These are phyloP conservation scores for Neotragus moschatus DNA, from an alignment of 2,113 vertebrate species.

Conservation along the genomic window DNA sequence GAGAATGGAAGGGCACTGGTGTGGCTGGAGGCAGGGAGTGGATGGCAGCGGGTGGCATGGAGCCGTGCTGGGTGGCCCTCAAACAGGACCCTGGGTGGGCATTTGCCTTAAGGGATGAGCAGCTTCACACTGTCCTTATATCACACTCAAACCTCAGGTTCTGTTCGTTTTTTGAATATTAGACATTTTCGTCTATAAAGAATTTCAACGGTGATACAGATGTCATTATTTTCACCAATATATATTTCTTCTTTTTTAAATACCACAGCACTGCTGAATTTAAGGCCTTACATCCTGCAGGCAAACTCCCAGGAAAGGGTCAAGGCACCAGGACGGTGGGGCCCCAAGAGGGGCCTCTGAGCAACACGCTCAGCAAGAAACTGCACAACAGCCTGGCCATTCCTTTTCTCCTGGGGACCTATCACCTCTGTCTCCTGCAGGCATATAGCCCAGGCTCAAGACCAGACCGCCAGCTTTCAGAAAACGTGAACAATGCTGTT, in stretches of 20 bases:
- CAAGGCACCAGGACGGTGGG: background rate
- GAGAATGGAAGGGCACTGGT: rapidly evolving
- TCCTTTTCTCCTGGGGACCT: background rate
- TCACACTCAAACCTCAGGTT: background rate
- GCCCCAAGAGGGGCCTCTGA: too few relatives aligned
- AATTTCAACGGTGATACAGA: background rate
- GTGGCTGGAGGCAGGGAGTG: rapidly evolving
- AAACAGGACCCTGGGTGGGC: background rate
- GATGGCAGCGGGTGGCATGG: rapidly evolving
- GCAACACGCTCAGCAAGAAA: background rate
- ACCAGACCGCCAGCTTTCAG: background rate
- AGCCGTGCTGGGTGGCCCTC: rapidly evolving
- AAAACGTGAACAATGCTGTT: rapidly evolving
- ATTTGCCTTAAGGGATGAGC: rapidly evolving
- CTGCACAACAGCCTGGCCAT: rapidly evolving
- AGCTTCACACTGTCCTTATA: background rate
- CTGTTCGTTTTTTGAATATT: background rate
- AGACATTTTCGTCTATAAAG: background rate
- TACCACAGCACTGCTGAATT: background rate
- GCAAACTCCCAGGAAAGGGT: background rate
- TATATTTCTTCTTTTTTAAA: background rate
- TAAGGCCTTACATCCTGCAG: background rate
- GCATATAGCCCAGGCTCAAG: background rate
- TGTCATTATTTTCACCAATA: background rate
- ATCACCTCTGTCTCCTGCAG: background rate